These are phyloP conservation scores for Monochamus saltuarius DNA, from an alignment of 1,140 invertebrate genomes.

Conservation along the genomic window DNA sequence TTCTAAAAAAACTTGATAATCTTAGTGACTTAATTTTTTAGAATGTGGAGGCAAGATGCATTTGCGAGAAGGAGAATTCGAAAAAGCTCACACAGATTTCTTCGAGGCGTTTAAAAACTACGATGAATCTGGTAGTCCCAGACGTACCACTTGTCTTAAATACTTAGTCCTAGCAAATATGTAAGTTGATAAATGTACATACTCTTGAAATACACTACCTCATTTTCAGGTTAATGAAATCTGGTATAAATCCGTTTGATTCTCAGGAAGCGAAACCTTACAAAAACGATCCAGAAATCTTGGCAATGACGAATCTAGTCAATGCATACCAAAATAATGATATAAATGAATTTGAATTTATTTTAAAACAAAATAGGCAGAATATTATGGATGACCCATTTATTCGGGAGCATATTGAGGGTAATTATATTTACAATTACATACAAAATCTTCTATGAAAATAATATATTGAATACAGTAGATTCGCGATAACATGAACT, in stretches of 20 bases:
- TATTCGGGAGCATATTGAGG: slow-evolving; percentile 98
- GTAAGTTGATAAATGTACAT: slow-evolving; percentile 55
- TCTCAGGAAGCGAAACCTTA: slow-evolving; percentile 99
- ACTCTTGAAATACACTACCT: background rate
- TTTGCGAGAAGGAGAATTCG: slow-evolving; percentile 96
- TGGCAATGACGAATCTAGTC: slow-evolving; percentile 99
- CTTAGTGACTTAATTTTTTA: too few relatives aligned
- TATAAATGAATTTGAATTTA: slow-evolving; percentile 98
- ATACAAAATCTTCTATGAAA: background rate
- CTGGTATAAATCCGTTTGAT: slow-evolving; percentile 99
- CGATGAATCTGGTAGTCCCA: slow-evolving; percentile 97
- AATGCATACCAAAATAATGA: slow-evolving; percentile 99
- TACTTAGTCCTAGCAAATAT: slow-evolving; percentile 99
- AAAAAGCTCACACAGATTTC: slow-evolving; percentile 98
- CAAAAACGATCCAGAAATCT: slow-evolving; percentile 98
- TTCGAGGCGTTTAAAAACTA: slow-evolving; percentile 99
- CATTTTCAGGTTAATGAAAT: slow-evolving; percentile 79
- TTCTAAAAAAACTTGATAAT: too few relatives aligned
- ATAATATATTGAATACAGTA: too few relatives aligned
- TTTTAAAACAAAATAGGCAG: slow-evolving; percentile 91
- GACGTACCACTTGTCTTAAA: slow-evolving; percentile 96
- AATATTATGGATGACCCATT: slow-evolving; percentile 99
- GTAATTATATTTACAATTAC: slow-evolving; percentile 47
- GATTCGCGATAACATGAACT: too few relatives aligned
- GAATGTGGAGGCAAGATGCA: slow-evolving; percentile 99